Evolutionary conservation across 2,888 invertebrate genomes (phyloP).

Genomic region (Sussaba pulchella): DNA sequence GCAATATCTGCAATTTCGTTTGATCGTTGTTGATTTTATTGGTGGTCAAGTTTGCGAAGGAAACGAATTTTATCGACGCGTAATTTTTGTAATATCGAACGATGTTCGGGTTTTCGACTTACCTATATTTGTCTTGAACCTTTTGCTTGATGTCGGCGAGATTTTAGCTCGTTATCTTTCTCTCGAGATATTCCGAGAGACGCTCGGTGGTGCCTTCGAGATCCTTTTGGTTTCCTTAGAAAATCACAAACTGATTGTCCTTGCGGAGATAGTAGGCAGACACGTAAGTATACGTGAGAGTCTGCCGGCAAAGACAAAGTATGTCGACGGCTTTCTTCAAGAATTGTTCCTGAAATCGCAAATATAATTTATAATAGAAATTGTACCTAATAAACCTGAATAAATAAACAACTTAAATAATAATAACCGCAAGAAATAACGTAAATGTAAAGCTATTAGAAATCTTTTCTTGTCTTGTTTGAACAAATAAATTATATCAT

Average conservation of each 20-base stretch:
- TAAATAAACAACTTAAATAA: too few relatives aligned
- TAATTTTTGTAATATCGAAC: too few relatives aligned
- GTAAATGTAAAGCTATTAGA: too few relatives aligned
- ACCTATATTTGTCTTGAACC: slow-evolving; percentile 99
- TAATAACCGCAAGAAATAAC: too few relatives aligned
- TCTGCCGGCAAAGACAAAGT: slow-evolving; percentile 98
- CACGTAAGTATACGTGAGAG: slow-evolving; percentile 99
- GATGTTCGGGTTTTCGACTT: slow-evolving; percentile 69
- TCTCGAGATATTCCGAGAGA: slow-evolving; percentile 98
- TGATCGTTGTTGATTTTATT: too few relatives aligned
- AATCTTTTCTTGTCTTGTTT: too few relatives aligned
- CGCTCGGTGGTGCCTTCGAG: slow-evolving; percentile 98
- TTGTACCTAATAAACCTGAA: too few relatives aligned
- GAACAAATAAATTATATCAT: too few relatives aligned
- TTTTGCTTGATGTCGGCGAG: slow-evolving; percentile 99
- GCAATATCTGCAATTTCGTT: slow-evolving; percentile 95
- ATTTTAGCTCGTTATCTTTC: slow-evolving; percentile 99
- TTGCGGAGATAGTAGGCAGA: slow-evolving; percentile 99
- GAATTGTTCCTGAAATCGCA: slow-evolving; percentile 93
- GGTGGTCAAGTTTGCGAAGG: too few relatives aligned
- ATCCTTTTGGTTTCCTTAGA: slow-evolving; percentile 99
- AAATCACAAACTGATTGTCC: slow-evolving; percentile 99
- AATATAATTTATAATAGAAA: background rate
- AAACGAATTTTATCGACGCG: too few relatives aligned
- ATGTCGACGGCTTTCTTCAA: slow-evolving; percentile 98